phyloP scores from a whole-genome alignment of 2,888 invertebrate species.

The Ligdia adustata region DNA sequence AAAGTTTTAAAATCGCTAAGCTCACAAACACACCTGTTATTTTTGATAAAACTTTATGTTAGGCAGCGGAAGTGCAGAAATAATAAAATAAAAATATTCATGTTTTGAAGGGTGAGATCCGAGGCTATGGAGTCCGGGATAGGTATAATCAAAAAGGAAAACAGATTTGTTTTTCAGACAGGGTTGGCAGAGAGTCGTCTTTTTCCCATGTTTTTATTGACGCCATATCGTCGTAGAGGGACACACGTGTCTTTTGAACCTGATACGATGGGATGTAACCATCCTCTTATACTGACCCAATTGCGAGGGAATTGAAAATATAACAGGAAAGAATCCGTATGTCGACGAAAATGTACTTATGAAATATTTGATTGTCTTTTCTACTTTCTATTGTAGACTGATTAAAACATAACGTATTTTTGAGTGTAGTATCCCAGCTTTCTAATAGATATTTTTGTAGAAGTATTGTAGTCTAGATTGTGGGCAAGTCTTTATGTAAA shows the following conservation, averaged over 20 bases:
- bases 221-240: constrained; percentile 16
- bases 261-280: constrained; percentile 16
- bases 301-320: constrained; percentile 2
- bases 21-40: too few relatives aligned
- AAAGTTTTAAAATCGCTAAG: background rate
- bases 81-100: constrained; percentile 14
- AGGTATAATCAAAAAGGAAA: constrained; percentile 20
- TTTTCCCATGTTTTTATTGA: constrained; percentile 23
- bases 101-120: constrained; percentile 5
- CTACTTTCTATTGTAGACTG: too few relatives aligned
- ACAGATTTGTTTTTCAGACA: constrained; percentile 18
- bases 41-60: constrained; percentile 11
- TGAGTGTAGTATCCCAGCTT: too few relatives aligned
- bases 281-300: constrained; percentile 3
- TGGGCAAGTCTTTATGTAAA: background rate
- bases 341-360: too few relatives aligned
- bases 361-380: too few relatives aligned
- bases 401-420: too few relatives aligned
- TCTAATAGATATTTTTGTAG: too few relatives aligned
- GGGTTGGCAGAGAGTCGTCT: constrained; percentile 20
- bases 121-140: constrained; percentile 3
- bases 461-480: too few relatives aligned
- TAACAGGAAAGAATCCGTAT: too few relatives aligned
- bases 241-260: constrained; percentile 16
- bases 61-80: constrained; percentile 7